A percentile compares a stretch with the other conserved stretches of the same genome.
Evolutionary conservation across 2,888 invertebrate species (phyloP).

Genomic region (Allacma fusca): DNA sequence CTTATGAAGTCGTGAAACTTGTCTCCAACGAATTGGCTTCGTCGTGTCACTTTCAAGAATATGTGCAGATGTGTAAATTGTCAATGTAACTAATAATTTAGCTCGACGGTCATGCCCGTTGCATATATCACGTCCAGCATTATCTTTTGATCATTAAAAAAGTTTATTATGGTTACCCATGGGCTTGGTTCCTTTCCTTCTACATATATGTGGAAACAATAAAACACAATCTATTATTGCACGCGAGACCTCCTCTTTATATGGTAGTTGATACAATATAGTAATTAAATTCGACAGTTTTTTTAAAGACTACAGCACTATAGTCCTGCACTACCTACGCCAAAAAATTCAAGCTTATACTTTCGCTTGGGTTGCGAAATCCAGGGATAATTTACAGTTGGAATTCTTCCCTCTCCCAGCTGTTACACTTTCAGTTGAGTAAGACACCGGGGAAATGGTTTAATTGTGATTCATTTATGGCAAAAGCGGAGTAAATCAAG

Average conservation of each 20-base stretch:
- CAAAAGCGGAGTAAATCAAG: neutral
- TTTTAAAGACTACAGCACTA: neutral
- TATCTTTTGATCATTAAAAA: neutral
- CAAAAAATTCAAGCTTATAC: neutral
- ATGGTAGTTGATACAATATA: neutral
- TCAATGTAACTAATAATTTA: too few species aligned
- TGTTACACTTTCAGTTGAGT: neutral
- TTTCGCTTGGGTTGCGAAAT: neutral
- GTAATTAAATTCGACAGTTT: neutral
- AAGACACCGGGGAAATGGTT: neutral
- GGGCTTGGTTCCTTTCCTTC: conserved; percentile 1
- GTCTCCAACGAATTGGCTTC: too few species aligned
- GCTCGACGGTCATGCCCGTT: neutral
- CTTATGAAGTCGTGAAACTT: neutral
- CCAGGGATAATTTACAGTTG: neutral
- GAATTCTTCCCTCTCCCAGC: neutral
- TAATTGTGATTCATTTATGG: neutral
- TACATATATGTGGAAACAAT: conserved; percentile 5
- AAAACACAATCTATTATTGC: conserved; percentile 1
- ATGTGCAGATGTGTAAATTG: too few species aligned
- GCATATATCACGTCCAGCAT: neutral
- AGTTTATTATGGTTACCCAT: neutral
- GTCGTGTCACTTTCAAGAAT: too few species aligned
- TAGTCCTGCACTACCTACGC: neutral
- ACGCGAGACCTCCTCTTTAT: neutral